A percentile compares a stretch with the other conserved stretches of the same genome.
Evolutionary conservation across 2,113 vertebrate genomes (phyloP).

Genomic region (Mus pahari): DNA sequence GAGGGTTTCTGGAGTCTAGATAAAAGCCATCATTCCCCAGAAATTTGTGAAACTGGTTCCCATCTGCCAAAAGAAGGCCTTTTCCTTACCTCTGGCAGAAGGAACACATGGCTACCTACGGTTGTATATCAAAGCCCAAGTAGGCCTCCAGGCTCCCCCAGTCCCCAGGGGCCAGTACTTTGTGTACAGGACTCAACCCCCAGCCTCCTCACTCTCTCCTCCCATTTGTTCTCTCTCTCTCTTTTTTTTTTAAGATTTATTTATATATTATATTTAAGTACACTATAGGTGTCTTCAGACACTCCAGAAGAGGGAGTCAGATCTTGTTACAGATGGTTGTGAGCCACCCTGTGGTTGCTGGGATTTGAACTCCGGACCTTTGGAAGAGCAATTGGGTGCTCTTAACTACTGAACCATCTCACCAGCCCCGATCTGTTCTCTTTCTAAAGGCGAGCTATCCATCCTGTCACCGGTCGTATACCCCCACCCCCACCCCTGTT

Average conservation of each 20-base stretch:
- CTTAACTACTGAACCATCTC: too few species aligned
- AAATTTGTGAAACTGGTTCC: neutral
- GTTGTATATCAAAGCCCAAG: neutral
- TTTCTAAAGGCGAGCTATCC: neutral
- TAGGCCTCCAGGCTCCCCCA: neutral
- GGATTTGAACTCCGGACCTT: too few species aligned
- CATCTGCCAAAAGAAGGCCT: neutral
- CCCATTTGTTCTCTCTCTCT: neutral
- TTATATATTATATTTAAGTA: too few species aligned
- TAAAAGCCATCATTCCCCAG: neutral
- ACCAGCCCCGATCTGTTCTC: too few species aligned
- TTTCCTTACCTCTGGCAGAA: neutral
- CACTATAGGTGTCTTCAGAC: too few species aligned
- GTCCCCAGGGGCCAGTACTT: neutral
- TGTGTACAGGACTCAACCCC: neutral
- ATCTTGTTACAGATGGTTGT: too few species aligned
- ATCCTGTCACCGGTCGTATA: too few species aligned
- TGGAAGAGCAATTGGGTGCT: too few species aligned
- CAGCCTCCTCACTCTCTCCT: neutral
- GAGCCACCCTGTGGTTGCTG: too few species aligned
- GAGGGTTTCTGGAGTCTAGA: neutral
- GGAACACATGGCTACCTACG: neutral
- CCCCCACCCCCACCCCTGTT: too few species aligned
- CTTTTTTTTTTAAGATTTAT: too few species aligned
- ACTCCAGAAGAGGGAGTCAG: too few species aligned